Evolutionary conservation across 2,113 vertebrate genomes (phyloP), one percentile per base, ranked within the genome.

Genomic region (Lepisosteus osseus): DNA sequence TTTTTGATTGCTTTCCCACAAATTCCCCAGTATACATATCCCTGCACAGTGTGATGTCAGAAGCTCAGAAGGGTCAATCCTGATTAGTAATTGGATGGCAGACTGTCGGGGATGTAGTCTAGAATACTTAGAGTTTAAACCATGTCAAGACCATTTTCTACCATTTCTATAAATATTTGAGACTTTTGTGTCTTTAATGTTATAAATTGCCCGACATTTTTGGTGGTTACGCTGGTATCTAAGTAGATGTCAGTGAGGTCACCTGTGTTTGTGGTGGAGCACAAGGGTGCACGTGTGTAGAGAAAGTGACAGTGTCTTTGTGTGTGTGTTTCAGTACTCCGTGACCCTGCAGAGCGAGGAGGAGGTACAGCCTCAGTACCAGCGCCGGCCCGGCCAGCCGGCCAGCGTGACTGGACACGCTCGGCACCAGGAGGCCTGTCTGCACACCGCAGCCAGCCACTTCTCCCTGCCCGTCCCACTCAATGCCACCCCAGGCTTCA

Each of bases 281-380:
- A 7, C 40, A 3, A 0, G 67, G 47, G 9, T 73, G 4, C 1
- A 57, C n/a, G 44, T 44, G 29, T 44, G 29, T 29, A 29, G 29
- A 6, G 47, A 51, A 9, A 51, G 9, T 51, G 9, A 51, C 47
- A 6, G 13, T 54, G 12, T 15, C 0, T 72, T 11, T 66, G n/a
- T 75, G 2, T 77, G 15, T 73, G 55, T 68, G 29, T 51, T 45
- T 29, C 84, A 99, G 97, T 99, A 97, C 83, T 97, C 95, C 0
- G 97, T 99, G 76, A 97, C 94, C 80, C 91, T 99, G 42, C 97
- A 99, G 89, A 96, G 93, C 0, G 97, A 99, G 79, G 97, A 99
- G 79, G 90, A 92, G 73, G 94, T 99, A 71, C 93, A 95, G 80
- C 87, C 93, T 75, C 91, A 92, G 74, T 97, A 94, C 84, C 95